Evolutionary conservation across 2,113 vertebrate species (phyloP).

Genomic region (Trogon melanurus): DNA sequence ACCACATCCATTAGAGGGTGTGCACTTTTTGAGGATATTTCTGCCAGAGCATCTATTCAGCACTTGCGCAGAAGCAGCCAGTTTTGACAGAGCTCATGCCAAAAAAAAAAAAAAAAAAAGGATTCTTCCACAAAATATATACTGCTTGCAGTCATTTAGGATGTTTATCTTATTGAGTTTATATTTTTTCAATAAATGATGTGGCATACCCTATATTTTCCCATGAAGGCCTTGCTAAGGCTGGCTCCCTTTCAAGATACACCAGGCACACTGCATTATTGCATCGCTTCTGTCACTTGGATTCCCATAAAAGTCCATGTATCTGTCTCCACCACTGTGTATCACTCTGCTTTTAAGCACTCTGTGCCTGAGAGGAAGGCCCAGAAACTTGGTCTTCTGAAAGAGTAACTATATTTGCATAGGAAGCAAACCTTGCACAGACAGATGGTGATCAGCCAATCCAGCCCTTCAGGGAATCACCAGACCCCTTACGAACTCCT

Average conservation of each 20-base stretch:
- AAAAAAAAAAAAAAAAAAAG: neutral
- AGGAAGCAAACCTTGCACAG: neutral
- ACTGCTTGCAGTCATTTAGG: neutral
- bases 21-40: neutral
- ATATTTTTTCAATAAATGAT: neutral
- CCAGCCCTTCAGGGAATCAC: neutral
- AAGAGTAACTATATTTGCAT: neutral
- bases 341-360: neutral
- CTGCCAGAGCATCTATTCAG: neutral
- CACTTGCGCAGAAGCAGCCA: neutral
- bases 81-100: neutral
- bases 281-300: neutral
- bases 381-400: neutral
- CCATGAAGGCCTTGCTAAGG: neutral
- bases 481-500: neutral
- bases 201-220: neutral
- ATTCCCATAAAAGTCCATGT: neutral
- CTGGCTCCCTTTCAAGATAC: neutral
- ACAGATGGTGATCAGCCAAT: accelerated
- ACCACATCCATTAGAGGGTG: neutral
- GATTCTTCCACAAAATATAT: neutral
- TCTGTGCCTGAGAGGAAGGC: neutral
- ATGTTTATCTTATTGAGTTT: neutral
- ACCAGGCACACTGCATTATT: neutral
- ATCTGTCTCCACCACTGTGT: neutral